Evolutionary conservation across 2,888 invertebrate species (phyloP), one percentile per base, ranked within the genome.

Genomic region (Melieria crassipennis): DNA sequence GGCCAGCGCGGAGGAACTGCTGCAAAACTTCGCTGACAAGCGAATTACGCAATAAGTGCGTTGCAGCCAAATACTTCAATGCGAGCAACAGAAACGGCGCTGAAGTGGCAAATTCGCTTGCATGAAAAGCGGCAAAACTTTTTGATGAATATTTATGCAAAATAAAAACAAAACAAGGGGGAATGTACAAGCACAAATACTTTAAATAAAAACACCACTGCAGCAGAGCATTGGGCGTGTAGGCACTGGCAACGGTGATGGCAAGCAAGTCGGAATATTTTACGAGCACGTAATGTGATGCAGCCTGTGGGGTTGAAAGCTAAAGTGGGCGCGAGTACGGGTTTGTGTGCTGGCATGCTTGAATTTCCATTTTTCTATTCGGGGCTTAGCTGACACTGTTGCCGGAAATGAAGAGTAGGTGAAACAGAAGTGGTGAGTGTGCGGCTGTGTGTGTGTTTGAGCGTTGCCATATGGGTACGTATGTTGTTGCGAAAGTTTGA

Each of bases 71-170:
- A 30, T 30, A 30, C 30, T 30, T 30, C 30, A 30, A 30, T 30
- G 30, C 30, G 30, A 30, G 30, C 30, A 30, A 30, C 30, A 30
- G 30, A 2, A 60, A 60, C 42, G 50, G 11, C 5, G 13, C 13
- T 52, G 13, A 52, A 11, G 52, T 52, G 9, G 50, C 11, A 52
- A 7, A 7, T 52, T 6, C 6, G 11, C 13, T 6, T 52, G 52
- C 9, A 52, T 52, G 52, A 52, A 52, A 52, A 52, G 50, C 9
- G 52, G 42, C 50, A 42, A 30, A 64, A 64, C 50, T 64, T 48
- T 64, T 62, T 48, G 48, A 64, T 64, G 64, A 64, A 64, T 64
- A 64, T 64, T 64, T 64, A 64, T 64, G 62, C n/a, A 46, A 16
- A 50, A 10, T 10, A 10, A 11, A 50, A 50, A 50, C 9, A 50